A percentile compares a stretch with the other conserved stretches of the same genome.
These are phyloP conservation scores for Contarinia nasturtii DNA, from an alignment of 1,140 invertebrate species.

Conservation along the genomic window DNA sequence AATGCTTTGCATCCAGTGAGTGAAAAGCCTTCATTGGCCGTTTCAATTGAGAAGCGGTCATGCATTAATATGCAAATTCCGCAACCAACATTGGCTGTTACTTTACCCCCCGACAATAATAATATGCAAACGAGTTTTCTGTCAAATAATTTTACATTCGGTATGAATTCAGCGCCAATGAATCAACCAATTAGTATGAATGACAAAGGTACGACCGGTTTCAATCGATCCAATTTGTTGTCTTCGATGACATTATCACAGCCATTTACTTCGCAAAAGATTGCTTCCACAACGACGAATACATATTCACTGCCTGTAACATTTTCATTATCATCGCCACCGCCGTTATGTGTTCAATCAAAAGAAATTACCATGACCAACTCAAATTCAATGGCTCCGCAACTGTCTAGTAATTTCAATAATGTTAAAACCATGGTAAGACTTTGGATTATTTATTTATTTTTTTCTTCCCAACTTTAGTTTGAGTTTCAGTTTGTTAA, in stretches of 20 bases:
- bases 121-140: neutral
- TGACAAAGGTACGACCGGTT: too few species aligned
- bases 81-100: neutral
- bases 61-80: neutral
- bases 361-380: too few species aligned
- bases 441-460: too few species aligned
- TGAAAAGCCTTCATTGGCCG: neutral
- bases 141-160: neutral
- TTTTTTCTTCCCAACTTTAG: too few species aligned
- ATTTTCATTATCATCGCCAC: constrained; percentile 1
- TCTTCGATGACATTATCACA: too few species aligned
- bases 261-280: too few species aligned
- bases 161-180: neutral
- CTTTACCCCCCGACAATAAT: neutral
- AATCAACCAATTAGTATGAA: neutral
- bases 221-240: too few species aligned
- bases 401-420: too few species aligned
- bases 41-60: neutral
- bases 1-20: constrained; percentile 16
- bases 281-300: neutral
- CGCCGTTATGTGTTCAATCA: too few species aligned
- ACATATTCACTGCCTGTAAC: neutral
- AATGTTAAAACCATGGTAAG: too few species aligned
- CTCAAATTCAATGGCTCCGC: too few species aligned
- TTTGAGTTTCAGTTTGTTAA: too few species aligned